Evolutionary conservation across 2,888 invertebrate genomes (phyloP).

Genomic region (Gonocerus acuteangulatus): DNA sequence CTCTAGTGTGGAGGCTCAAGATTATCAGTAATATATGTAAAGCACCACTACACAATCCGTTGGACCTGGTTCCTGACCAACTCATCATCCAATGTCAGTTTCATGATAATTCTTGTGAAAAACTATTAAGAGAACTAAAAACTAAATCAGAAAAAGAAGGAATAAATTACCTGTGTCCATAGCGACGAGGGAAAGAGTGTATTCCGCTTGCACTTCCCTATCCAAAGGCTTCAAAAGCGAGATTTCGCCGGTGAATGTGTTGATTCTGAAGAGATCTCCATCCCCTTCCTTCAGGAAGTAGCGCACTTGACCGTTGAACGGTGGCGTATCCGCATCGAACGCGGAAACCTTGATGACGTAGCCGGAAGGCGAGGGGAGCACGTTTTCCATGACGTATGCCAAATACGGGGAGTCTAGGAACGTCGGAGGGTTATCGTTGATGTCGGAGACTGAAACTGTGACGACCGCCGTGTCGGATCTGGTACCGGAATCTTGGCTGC

Average conservation of each 20-base stretch:
- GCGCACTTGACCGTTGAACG: slow-evolving; percentile 80
- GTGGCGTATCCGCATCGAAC: slow-evolving; percentile 83
- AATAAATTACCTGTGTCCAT: slow-evolving; percentile 86
- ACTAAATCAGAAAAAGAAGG: no score
- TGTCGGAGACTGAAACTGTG: slow-evolving; percentile 71
- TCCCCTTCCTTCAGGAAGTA: slow-evolving; percentile 92
- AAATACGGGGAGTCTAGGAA: slow-evolving; percentile 91
- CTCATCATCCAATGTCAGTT: no score
- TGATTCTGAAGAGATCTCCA: slow-evolving; percentile 81
- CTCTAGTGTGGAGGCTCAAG: no score
- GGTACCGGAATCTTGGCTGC: slow-evolving; percentile 59
- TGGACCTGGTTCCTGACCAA: no score
- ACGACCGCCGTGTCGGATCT: slow-evolving; percentile 62
- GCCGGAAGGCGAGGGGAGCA: slow-evolving; percentile 69
- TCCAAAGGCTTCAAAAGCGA: slow-evolving; percentile 74
- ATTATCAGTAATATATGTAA: no score
- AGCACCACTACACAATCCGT: no score
- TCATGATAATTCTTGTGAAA: no score
- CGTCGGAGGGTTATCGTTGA: slow-evolving; percentile 88
- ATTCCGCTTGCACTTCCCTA: slow-evolving; percentile 74
- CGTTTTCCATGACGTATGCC: slow-evolving; percentile 88
- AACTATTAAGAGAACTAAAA: no score
- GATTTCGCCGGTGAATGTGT: slow-evolving; percentile 86
- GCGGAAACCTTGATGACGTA: slow-evolving; percentile 71
- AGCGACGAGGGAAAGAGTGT: slow-evolving; percentile 76